phyloP scores from a whole-genome alignment of 1,140 invertebrate species.

The Protaetia brevitarsis region DNA sequence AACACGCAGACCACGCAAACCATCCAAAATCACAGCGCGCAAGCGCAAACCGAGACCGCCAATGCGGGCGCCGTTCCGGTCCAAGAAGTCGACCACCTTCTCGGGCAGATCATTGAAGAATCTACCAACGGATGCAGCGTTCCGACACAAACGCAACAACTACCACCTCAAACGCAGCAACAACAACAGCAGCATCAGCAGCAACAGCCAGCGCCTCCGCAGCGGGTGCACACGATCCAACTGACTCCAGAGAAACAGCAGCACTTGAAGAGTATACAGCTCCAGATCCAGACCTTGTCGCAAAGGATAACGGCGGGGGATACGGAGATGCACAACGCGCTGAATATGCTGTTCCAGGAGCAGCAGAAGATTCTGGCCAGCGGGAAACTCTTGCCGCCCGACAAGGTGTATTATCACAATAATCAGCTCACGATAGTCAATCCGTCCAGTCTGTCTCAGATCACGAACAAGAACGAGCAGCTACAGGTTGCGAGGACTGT shows the following conservation, averaged over 20 bases:
- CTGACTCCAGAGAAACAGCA: conserved; percentile 60
- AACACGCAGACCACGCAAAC: conserved; percentile 28
- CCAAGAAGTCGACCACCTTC: conserved; percentile 51
- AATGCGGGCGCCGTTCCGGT: conserved; percentile 29
- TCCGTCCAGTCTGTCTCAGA: conserved; percentile 33
- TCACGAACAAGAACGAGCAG: conserved; percentile 38
- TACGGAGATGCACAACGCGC: conserved; percentile 49
- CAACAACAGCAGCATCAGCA: conserved; percentile 22
- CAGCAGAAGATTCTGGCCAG: conserved; percentile 62
- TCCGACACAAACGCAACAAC: conserved; percentile 19
- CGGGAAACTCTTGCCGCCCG: conserved; percentile 60
- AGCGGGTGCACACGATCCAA: conserved; percentile 58
- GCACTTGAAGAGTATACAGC: conserved; percentile 58
- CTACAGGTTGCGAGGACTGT: conserved; percentile 24
- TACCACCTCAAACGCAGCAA: conserved; percentile 27
- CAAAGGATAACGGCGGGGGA: conserved; percentile 50
- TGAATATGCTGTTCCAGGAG: conserved; percentile 57
- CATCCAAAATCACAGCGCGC: conserved; percentile 26
- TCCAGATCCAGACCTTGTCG: conserved; percentile 57
- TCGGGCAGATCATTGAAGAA: conserved; percentile 49
- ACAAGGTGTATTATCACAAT: conserved; percentile 47
- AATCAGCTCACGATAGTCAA: conserved; percentile 47
- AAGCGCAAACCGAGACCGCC: not conserved
- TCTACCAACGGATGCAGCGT: conserved; percentile 33
- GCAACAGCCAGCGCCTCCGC: conserved; percentile 50